A percentile compares a stretch with the other conserved stretches of the same genome.
Evolutionary conservation across 2,797 vertebrate species (phyloP).

Genomic region (Parotocinclus haroldoi): DNA sequence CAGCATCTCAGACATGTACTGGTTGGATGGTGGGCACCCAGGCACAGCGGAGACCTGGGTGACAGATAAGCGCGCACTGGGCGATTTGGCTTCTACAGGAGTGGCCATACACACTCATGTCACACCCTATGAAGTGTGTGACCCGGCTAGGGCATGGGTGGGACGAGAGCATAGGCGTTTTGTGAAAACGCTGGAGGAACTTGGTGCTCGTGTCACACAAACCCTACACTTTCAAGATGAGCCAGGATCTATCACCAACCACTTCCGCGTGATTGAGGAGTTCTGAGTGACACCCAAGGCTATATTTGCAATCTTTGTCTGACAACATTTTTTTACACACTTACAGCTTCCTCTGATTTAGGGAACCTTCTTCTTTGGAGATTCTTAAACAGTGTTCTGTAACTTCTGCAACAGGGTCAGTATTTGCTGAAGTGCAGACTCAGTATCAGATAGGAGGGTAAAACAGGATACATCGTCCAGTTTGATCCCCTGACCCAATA

Average conservation of each 20-base stretch:
- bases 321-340: too few relatives aligned
- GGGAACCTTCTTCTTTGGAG: too few relatives aligned
- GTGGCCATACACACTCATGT: conserved; percentile 86
- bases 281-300: conserved; percentile 58
- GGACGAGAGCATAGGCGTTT: conserved; percentile 88
- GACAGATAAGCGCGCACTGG: conserved; percentile 79
- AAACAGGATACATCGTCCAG: too few relatives aligned
- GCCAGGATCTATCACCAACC: conserved; percentile 86
- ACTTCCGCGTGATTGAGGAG: conserved; percentile 89
- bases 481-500: too few relatives aligned
- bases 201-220: conserved; percentile 75
- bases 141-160: conserved; percentile 95
- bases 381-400: too few relatives aligned
- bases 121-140: conserved; percentile 92
- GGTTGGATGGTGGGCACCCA: conserved; percentile 95
- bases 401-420: too few relatives aligned
- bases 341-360: too few relatives aligned
- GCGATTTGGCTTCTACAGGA: conserved; percentile 78
- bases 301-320: too few relatives aligned
- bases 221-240: conserved; percentile 89
- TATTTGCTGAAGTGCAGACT: too few relatives aligned
- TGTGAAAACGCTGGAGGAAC: conserved; percentile 80
- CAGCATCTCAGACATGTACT: conserved; percentile 84
- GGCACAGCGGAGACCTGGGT: conserved; percentile 96
- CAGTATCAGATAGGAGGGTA: too few relatives aligned